phyloP scores from a whole-genome alignment of 2,888 invertebrate species.

The Drosophila buzzatii region DNA sequence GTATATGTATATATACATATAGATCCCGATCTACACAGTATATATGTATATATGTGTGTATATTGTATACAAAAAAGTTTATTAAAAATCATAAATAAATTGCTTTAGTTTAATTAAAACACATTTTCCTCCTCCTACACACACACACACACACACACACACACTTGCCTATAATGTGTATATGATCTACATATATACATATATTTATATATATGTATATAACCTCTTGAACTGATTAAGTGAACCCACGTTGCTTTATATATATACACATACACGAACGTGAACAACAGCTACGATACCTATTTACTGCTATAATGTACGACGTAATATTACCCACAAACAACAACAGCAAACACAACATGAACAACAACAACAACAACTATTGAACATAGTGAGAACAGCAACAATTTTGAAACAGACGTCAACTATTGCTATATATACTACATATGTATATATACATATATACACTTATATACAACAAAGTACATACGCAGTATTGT shows the following conservation, averaged over 20 bases:
- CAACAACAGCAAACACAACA: slow-evolving; percentile 28
- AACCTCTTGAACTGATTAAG: slow-evolving; percentile 70
- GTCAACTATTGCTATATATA: slow-evolving; percentile 68
- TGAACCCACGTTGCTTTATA: slow-evolving; percentile 66
- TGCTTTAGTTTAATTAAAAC: slow-evolving; percentile 35
- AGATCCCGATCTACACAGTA: slow-evolving; percentile 29
- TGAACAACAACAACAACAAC: slow-evolving; percentile 32
- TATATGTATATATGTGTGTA: slow-evolving; percentile 37
- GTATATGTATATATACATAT: slow-evolving; percentile 29
- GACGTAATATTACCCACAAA: slow-evolving; percentile 74
- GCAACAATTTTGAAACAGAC: slow-evolving; percentile 62
- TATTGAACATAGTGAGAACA: slow-evolving; percentile 31
- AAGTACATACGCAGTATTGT: slow-evolving; percentile 75
- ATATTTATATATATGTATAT: background rate
- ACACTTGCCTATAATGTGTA: slow-evolving; percentile 31
- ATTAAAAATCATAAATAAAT: slow-evolving; percentile 8
- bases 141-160: slow-evolving; percentile 1
- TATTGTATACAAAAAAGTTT: slow-evolving; percentile 40
- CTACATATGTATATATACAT: slow-evolving; percentile 58
- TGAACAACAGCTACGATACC: slow-evolving; percentile 72
- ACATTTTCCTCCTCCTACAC: slow-evolving; percentile 1
- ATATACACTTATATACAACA: slow-evolving; percentile 74
- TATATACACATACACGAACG: slow-evolving; percentile 16
- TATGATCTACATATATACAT: slow-evolving; percentile 12
- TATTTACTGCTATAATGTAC: slow-evolving; percentile 78